phyloP scores from a whole-genome alignment of 2,888 invertebrate genomes.

The Nomada flava region DNA sequence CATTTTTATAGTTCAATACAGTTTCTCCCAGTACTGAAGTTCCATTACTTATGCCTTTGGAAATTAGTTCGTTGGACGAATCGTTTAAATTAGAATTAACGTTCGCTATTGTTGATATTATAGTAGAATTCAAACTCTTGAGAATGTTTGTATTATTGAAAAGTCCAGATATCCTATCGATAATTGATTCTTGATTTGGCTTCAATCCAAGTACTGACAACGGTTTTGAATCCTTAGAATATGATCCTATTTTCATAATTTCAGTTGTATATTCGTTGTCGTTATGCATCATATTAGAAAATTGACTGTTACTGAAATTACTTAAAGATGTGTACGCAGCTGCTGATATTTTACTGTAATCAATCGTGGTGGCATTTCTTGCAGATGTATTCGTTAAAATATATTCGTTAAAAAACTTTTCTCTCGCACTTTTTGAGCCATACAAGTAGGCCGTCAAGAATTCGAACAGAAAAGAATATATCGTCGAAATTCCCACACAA shows the following conservation, averaged over 20 bases:
- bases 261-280: conserved; percentile 57
- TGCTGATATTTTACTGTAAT: conserved; percentile 39
- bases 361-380: conserved; percentile 33
- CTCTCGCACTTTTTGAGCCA: conserved; percentile 57
- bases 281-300: conserved; percentile 54
- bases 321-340: conserved; percentile 31
- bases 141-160: conserved; percentile 59
- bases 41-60: conserved; percentile 37
- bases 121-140: conserved; percentile 67
- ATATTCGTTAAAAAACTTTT: conserved; percentile 48
- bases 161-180: conserved; percentile 53
- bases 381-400: conserved; percentile 39
- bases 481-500: conserved; percentile 91
- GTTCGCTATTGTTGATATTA: conserved; percentile 46
- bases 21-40: conserved; percentile 43
- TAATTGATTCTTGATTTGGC: conserved; percentile 45
- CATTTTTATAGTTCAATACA: conserved; percentile 12
- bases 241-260: conserved; percentile 41
- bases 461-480: conserved; percentile 95
- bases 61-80: conserved; percentile 44
- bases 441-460: conserved; percentile 86
- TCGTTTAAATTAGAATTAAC: conserved; percentile 51
- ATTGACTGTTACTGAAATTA: conserved; percentile 48
- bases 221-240: conserved; percentile 50
- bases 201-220: conserved; percentile 56